These are phyloP conservation scores for Cacatua alba DNA, from an alignment of 2,113 vertebrate genomes.

Conservation along the genomic window DNA sequence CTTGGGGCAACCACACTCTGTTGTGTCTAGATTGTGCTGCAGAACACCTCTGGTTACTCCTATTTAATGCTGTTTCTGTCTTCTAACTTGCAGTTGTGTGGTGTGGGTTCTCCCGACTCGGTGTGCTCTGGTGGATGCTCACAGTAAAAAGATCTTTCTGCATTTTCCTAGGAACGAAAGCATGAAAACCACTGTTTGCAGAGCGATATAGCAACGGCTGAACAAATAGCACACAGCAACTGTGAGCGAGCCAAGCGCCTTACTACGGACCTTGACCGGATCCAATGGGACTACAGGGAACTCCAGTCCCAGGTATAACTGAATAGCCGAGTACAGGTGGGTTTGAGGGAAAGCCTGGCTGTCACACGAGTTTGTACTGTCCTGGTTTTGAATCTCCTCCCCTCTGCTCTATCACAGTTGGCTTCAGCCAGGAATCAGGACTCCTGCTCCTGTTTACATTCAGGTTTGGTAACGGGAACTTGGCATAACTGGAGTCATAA, in stretches of 20 bases:
- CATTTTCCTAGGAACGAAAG: constrained; percentile 52
- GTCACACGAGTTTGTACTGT: background rate
- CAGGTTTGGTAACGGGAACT: background rate
- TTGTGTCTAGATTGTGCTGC: background rate
- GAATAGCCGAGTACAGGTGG: rapidly evolving
- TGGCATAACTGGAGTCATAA: background rate
- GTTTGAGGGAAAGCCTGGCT: background rate
- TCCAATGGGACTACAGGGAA: constrained; percentile 41
- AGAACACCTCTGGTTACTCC: background rate
- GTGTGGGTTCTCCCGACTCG: background rate
- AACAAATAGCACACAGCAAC: constrained; percentile 52
- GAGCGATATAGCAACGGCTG: constrained; percentile 44
- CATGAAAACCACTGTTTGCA: constrained; percentile 59
- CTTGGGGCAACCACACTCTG: background rate
- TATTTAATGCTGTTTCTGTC: background rate
- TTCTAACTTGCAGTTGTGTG: background rate
- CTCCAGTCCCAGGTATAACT: constrained; percentile 67
- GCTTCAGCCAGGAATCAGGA: background rate
- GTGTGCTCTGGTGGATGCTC: background rate
- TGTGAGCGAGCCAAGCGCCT: constrained; percentile 42
- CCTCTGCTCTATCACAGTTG: too few species aligned
- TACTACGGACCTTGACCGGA: constrained; percentile 51
- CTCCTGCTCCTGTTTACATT: background rate
- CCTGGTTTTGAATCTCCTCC: background rate
- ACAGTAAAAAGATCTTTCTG: background rate